Conservation (phyloP, 2,888 invertebrate species). For the Ectemnius lituratus region DNA sequence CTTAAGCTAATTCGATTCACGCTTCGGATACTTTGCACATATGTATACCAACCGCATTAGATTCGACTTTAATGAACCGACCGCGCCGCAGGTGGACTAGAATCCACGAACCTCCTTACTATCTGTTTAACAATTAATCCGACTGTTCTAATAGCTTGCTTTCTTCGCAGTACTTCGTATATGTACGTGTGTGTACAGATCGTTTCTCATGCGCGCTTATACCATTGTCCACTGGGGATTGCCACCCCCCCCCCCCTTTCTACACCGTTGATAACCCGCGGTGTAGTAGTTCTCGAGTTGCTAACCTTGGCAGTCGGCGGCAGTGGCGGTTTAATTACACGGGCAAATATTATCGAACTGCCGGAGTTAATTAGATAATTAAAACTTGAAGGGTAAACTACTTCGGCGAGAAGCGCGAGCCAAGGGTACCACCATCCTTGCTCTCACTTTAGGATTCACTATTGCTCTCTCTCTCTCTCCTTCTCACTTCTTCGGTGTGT, state of each 20-base stretch:
- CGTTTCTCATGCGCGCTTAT: too few relatives aligned
- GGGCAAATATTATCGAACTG: conserved; percentile 71
- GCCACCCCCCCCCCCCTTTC: conserved; percentile 1
- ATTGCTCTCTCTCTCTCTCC: too few relatives aligned
- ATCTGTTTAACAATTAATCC: conserved; percentile 33
- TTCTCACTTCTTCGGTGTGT: neutral
- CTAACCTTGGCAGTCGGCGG: conserved; percentile 50
- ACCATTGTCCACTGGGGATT: too few relatives aligned
- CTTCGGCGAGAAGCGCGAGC: conserved; percentile 40
- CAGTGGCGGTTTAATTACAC: conserved; percentile 66
- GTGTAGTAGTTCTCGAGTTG: conserved; percentile 41
- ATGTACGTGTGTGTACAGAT: too few relatives aligned
- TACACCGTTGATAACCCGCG: too few relatives aligned
- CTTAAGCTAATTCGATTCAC: conserved; percentile 39
- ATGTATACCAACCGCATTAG: conserved; percentile 2
- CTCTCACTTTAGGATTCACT: too few relatives aligned
- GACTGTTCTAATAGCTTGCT: neutral
- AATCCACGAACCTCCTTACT: neutral
- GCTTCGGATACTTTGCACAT: conserved; percentile 16
- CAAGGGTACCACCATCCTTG: too few relatives aligned
- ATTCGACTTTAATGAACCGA: too few relatives aligned
- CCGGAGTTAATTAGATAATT: conserved; percentile 72
- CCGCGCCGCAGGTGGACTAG: neutral
- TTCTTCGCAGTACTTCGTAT: neutral
- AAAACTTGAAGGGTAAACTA: conserved; percentile 69